Evolutionary conservation across 2,888 invertebrate genomes (phyloP), one percentile per base, ranked within the genome.

Genomic region (Athrips mouffetella): DNA sequence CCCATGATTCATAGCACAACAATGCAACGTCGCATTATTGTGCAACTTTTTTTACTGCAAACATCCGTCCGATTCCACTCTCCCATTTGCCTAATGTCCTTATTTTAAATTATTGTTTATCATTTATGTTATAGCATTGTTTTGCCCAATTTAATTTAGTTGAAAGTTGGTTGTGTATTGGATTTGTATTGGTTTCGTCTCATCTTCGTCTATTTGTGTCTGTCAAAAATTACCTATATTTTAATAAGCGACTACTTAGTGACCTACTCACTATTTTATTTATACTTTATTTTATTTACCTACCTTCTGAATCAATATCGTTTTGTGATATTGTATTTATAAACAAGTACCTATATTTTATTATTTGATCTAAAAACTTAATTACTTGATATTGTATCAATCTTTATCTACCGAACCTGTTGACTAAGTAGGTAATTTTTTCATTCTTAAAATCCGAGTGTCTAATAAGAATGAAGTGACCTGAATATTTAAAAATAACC

Each of bases 391-490:
- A n/a, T n/a, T n/a, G n/a, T n/a, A n/a, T n/a, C 25, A 6, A 25
- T 30, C n/a, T 4, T 3, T 30, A 30, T 30, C 30, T 30, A 10
- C 30, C n/a, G 4, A 30, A 30, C 6, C 3, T 30, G n/a, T 30
- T n/a, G n/a, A n/a, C n/a, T n/a, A n/a, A n/a, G n/a, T n/a, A n/a
- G n/a, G n/a, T n/a, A n/a, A n/a, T n/a, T n/a, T 45, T 15, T 42
- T 47, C 48, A 50, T 47, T 53, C 3, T 49, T 45, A 33, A 45
- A 33, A 18, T 33, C n/a, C n/a, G 47, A 53, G 41, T 55, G 53
- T 60, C 60, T 80, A 80, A 84, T 84, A 83, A 81, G 65, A 83
- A 84, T 86, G 86, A 86, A 86, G 86, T 86, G 86, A 85, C 86
- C 55, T 69, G 62, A 66, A 57, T 53, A 63, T 41, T 45, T n/a